Evolutionary conservation across 1,140 invertebrate genomes (phyloP).

Genomic region (Ips typographus): DNA sequence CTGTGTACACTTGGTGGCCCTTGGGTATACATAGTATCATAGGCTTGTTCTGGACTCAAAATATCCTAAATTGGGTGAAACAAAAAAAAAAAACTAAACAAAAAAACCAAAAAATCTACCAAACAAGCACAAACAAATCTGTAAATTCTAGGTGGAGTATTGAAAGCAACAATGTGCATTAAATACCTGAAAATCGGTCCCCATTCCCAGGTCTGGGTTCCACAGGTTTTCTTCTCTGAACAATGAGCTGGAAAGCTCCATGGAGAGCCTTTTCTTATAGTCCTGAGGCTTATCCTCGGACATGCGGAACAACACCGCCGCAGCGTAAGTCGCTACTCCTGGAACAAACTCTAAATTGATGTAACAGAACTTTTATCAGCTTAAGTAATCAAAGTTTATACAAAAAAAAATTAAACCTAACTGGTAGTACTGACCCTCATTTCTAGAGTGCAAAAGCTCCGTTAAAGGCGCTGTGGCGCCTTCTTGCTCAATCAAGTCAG

Average conservation of each 20-base stretch:
- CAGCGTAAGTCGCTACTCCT: slow-evolving; percentile 92
- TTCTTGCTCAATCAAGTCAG: slow-evolving; percentile 95
- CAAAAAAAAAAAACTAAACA: slow-evolving; percentile 55
- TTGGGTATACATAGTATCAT: slow-evolving; percentile 89
- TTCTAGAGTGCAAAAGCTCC: slow-evolving; percentile 91
- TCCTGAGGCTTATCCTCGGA: slow-evolving; percentile 97
- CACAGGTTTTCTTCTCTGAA: slow-evolving; percentile 82
- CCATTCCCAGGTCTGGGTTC: slow-evolving; percentile 77
- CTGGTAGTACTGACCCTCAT: slow-evolving; percentile 66
- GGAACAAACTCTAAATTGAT: too few species aligned
- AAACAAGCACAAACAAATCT: slow-evolving; percentile 52
- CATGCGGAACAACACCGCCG: slow-evolving; percentile 96
- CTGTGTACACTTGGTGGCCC: slow-evolving; percentile 69
- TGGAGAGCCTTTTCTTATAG: slow-evolving; percentile 94
- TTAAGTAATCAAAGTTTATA: too few species aligned
- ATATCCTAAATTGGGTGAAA: slow-evolving; percentile 75
- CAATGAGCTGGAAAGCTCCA: slow-evolving; percentile 92
- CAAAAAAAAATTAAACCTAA: too few species aligned
- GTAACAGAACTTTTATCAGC: too few species aligned
- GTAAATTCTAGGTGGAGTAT: slow-evolving; percentile 22
- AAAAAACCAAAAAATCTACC: slow-evolving; percentile 57
- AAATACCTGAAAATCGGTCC: slow-evolving; percentile 81
- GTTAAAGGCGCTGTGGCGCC: slow-evolving; percentile 95
- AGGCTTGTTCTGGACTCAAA: slow-evolving; percentile 82
- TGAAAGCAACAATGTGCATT: neutral